Evolutionary conservation across 2,113 vertebrate species (phyloP), one percentile per base, ranked within the genome.

Genomic region (Origma solitaria): DNA sequence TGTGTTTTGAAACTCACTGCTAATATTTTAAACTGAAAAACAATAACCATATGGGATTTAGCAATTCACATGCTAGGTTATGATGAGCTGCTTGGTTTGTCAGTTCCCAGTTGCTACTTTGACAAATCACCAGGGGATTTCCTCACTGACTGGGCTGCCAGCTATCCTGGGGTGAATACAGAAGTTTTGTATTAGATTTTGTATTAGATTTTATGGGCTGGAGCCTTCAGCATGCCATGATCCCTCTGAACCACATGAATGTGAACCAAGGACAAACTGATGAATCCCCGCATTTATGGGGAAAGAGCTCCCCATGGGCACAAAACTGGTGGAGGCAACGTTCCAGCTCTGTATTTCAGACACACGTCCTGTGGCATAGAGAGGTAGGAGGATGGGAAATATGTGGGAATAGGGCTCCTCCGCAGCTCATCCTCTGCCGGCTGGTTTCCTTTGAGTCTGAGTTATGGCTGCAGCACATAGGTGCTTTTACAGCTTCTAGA

Each of bases 11-110:
- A 95, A 95, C 24, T 58, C 13, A 3, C 28, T 84, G 61, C 28
- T 92, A 92, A 49, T 85, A 62, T 82, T 94, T 95, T 94, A 65
- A 88, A 97, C 30, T 50, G 42, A 85, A 93, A 94, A 91, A 79
- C 81, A 94, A 89, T 40, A 86, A 49, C 84, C 78, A 70, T 70
- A 88, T 66, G 62, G 84, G 66, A 88, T 82, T 94, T 77, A 95
- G 79, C 42, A 82, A 95, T 86, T 57, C 22, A 42, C 71, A 73
- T 90, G 58, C 78, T 66, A 80, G 87, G 79, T 87, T 95, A 89
- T 40, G 70, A 95, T 58, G 68, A 92, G 45, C 62, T 1, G 2
- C 62, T 76, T 58, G 60, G 75, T 95, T 94, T 88, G 75, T 91
- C 81, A 85, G 66, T 65, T 95, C 62, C 87, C 93, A 95, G 58